phyloP scores from a whole-genome alignment of 2,113 vertebrate species.

The Oxyruncus cristatus region DNA sequence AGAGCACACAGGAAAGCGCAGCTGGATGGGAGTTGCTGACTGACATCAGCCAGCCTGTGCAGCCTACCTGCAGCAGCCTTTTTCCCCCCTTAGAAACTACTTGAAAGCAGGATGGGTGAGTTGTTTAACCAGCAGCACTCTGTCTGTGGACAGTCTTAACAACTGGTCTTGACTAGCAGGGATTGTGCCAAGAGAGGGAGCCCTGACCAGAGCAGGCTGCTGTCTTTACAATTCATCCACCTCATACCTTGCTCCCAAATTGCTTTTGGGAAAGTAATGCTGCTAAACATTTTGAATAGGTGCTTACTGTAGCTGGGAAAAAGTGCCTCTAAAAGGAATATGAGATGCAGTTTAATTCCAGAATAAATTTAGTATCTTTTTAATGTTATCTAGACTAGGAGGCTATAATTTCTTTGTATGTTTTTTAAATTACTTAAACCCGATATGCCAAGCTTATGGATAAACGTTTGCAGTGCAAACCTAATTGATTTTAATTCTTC shows the following conservation, averaged over 20 bases:
- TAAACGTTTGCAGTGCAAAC: constrained; percentile 29
- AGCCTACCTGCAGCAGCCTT: background rate
- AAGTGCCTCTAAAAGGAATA: background rate
- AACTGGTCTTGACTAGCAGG: background rate
- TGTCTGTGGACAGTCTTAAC: background rate
- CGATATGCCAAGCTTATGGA: background rate
- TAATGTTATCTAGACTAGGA: background rate
- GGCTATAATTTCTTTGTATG: background rate
- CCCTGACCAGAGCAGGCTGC: background rate
- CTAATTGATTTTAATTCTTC: constrained; percentile 64
- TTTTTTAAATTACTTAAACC: background rate
- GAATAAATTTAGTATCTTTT: background rate
- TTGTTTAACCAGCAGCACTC: background rate
- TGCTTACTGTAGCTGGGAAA: background rate
- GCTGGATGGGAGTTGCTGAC: background rate
- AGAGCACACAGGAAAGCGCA: background rate
- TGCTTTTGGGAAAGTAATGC: background rate
- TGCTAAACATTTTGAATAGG: background rate
- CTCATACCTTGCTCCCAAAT: background rate
- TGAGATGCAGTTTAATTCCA: background rate
- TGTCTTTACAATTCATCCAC: background rate
- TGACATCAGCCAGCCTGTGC: background rate
- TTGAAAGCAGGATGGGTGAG: background rate
- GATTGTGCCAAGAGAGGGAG: background rate
- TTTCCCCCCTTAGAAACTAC: background rate